Percentiles rank a stretch among this genome's conserved stretches.
phyloP scores from a whole-genome alignment of 1,140 invertebrate genomes.

The Nylanderia fulva region DNA sequence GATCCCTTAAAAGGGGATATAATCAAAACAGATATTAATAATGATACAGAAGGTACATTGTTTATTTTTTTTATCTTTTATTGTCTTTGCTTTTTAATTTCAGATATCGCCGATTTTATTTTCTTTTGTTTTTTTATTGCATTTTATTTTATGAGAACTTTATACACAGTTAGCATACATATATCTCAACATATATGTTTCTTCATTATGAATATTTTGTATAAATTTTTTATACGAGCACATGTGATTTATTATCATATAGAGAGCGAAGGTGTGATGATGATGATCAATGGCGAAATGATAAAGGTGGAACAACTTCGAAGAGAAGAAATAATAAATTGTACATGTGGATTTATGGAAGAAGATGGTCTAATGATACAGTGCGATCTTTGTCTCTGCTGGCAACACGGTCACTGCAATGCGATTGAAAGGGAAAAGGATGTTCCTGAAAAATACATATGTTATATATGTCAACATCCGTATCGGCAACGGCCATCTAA shows the following conservation, averaged over 20 bases:
- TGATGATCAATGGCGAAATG: conserved; percentile 84
- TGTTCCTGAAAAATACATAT: conserved; percentile 96
- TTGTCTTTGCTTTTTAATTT: conserved; percentile 32
- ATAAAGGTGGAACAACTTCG: conserved; percentile 83
- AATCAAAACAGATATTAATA: conserved; percentile 82
- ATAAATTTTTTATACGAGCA: conserved; percentile 16
- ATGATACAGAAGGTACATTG: conserved; percentile 82
- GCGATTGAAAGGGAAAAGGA: conserved; percentile 92
- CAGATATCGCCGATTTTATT: not conserved
- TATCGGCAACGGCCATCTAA: conserved; percentile 89
- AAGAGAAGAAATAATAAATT: conserved; percentile 94
- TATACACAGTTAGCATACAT: not conserved
- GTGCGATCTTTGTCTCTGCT: conserved; percentile 97
- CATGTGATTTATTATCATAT: not conserved
- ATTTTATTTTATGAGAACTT: conserved; percentile 28
- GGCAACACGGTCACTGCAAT: conserved; percentile 97
- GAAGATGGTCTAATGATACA: conserved; percentile 98
- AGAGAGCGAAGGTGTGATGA: conserved; percentile 82
- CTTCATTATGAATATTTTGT: not conserved
- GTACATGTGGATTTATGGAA: conserved; percentile 92
- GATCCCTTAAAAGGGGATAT: conserved; percentile 80
- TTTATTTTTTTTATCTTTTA: conserved; percentile 74
- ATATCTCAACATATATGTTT: not conserved
- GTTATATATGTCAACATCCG: conserved; percentile 94
- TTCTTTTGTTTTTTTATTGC: conserved; percentile 6